These are phyloP conservation scores for Daubentonia madagascariensis DNA, from an alignment of 2,113 vertebrate species.

Conservation along the genomic window DNA sequence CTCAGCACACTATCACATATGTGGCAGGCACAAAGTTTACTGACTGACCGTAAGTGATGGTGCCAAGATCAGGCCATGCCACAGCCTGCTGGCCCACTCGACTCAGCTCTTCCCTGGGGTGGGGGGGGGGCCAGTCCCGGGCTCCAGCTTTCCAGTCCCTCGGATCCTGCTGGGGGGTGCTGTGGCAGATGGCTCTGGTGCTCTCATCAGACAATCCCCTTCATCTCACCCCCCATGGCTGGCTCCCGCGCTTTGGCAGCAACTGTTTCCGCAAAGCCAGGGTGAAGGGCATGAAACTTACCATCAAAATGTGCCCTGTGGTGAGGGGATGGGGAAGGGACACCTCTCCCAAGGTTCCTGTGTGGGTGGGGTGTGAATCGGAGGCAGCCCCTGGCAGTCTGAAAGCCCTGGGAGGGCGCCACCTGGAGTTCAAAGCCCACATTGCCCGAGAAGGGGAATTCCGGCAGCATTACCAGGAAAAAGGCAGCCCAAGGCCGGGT, in stretches of 20 bases:
- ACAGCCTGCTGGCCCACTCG: not conserved
- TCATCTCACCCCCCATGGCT: not conserved
- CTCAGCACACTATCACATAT: not conserved
- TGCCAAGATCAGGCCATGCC: not conserved
- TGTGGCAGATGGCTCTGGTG: not conserved
- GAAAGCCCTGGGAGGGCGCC: not conserved
- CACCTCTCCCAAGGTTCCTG: not conserved
- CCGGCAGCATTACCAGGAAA: not conserved
- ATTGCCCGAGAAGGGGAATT: not conserved
- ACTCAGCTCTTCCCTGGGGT: not conserved
- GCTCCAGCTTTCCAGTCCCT: not conserved
- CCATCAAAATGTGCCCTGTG: not conserved
- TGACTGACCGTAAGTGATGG: not conserved
- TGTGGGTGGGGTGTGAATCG: not conserved
- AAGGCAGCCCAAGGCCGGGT: not conserved
- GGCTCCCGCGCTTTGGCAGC: not conserved
- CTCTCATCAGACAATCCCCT: not conserved
- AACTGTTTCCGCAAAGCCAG: not conserved
- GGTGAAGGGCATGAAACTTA: not conserved
- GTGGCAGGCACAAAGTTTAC: not conserved
- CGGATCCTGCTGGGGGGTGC: not conserved
- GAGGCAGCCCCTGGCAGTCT: accelerated
- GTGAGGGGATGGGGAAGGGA: too few species aligned
- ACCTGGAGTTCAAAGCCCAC: conserved; percentile 27
- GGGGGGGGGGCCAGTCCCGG: not conserved